These are phyloP conservation scores for Catamblyrhynchus diadema DNA, from an alignment of 2,797 vertebrate genomes.

Conservation along the genomic window DNA sequence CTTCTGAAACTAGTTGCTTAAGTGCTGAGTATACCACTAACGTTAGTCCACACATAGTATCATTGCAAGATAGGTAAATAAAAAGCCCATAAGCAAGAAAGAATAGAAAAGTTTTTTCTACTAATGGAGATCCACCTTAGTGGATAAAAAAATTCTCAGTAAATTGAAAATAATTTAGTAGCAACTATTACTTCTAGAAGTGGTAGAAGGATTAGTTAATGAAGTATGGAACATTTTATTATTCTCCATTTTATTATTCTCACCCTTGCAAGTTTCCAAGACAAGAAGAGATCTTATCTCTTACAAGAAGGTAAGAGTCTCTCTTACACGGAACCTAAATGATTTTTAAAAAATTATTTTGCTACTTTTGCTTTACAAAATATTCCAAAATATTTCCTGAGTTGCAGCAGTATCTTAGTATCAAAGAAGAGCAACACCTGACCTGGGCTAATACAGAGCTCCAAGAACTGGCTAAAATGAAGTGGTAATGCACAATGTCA, in stretches of 20 bases:
- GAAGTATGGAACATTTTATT: neutral
- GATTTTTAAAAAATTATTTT: neutral
- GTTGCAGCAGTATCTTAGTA: neutral
- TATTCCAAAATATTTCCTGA: neutral
- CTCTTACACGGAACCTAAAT: neutral
- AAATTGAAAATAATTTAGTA: neutral
- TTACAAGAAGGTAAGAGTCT: neutral
- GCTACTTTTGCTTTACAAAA: neutral
- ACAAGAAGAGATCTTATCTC: neutral
- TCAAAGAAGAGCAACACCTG: neutral
- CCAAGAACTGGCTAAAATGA: neutral
- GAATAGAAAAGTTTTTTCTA: neutral
- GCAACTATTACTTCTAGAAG: neutral
- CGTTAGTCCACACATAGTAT: neutral
- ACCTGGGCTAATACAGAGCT: neutral
- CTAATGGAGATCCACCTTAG: neutral
- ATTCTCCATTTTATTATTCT: neutral
- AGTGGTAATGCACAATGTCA: neutral
- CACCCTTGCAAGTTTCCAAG: neutral
- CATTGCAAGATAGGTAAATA: neutral
- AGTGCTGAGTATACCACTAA: neutral
- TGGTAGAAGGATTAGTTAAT: neutral
- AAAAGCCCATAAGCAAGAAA: neutral
- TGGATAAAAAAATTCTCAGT: rapidly evolving
- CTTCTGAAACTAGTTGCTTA: neutral